Percentiles rank a stretch among this genome's conserved stretches.
These are phyloP conservation scores for Epirrhoe tristata DNA, from an alignment of 2,888 invertebrate species.

Conservation along the genomic window DNA sequence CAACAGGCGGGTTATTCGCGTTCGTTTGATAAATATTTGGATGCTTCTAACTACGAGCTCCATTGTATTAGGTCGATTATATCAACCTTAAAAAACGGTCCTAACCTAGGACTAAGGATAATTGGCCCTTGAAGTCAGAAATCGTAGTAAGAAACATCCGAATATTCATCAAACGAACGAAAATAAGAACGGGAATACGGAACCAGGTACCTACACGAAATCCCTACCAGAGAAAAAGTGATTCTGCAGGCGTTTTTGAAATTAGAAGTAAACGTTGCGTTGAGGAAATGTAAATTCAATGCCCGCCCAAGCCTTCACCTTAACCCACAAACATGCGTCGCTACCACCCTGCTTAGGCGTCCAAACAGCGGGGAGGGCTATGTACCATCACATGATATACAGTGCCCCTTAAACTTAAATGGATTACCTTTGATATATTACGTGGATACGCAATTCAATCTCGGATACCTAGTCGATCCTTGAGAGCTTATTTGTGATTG, in stretches of 20 bases:
- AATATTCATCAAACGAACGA: too few species aligned
- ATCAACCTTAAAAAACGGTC: too few species aligned
- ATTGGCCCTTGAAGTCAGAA: too few species aligned
- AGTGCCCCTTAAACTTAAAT: slow-evolving; percentile 83
- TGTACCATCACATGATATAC: slow-evolving; percentile 81
- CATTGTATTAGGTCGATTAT: too few species aligned
- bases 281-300: background rate
- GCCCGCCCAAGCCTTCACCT: slow-evolving; percentile 36
- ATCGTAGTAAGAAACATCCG: too few species aligned
- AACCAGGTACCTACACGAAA: too few species aligned
- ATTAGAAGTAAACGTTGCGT: background rate
- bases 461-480: slow-evolving; percentile 77
- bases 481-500: slow-evolving; percentile 68
- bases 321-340: slow-evolving; percentile 69
- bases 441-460: slow-evolving; percentile 82
- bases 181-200: too few species aligned
- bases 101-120: too few species aligned
- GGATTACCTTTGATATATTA: slow-evolving; percentile 85
- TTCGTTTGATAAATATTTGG: too few species aligned
- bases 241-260: background rate
- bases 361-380: slow-evolving; percentile 76
- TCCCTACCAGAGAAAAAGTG: background rate
- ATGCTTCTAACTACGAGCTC: too few species aligned
- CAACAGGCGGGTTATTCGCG: too few species aligned
- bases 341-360: slow-evolving; percentile 80